Evolutionary conservation across 2,888 invertebrate species (phyloP).

Genomic region (Lasioglossum lativentre): DNA sequence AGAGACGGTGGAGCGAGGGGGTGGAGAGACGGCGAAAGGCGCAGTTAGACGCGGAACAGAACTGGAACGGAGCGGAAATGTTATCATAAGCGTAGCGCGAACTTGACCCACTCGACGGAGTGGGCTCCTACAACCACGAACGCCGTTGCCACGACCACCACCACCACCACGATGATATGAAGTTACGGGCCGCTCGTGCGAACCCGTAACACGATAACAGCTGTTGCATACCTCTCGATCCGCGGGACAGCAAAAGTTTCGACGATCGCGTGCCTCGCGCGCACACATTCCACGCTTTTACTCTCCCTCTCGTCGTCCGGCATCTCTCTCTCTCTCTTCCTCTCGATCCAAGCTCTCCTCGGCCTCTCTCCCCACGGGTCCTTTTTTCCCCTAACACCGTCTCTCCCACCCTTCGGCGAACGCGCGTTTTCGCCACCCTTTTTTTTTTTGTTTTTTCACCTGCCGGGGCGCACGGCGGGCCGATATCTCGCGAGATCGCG

Average conservation of each 20-base stretch:
- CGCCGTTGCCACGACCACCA: slow-evolving; percentile 1
- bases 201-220: slow-evolving; percentile 83
- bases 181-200: slow-evolving; percentile 83
- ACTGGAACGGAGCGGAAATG: slow-evolving; percentile 77
- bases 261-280: slow-evolving; percentile 72
- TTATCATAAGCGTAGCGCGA: slow-evolving; percentile 83
- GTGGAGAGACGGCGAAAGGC: slow-evolving; percentile 39
- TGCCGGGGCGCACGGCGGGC: not conserved
- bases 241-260: slow-evolving; percentile 79
- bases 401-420: slow-evolving; percentile 12
- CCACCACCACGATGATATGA: slow-evolving; percentile 76
- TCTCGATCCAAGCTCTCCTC: not conserved
- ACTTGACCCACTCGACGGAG: slow-evolving; percentile 82
- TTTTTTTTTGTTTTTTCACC: not conserved
- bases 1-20: not conserved
- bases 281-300: slow-evolving; percentile 21
- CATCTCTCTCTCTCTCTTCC: slow-evolving; percentile 22
- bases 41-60: slow-evolving; percentile 67
- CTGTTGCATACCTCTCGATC: slow-evolving; percentile 79
- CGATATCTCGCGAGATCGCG: slow-evolving; percentile 29
- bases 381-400: slow-evolving; percentile 1
- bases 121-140: slow-evolving; percentile 55
- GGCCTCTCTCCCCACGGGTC: not conserved
- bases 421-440: slow-evolving; percentile 40
- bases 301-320: slow-evolving; percentile 41